These are phyloP conservation scores for Baronia brevicornis DNA, from an alignment of 2,888 invertebrate species.

Conservation along the genomic window DNA sequence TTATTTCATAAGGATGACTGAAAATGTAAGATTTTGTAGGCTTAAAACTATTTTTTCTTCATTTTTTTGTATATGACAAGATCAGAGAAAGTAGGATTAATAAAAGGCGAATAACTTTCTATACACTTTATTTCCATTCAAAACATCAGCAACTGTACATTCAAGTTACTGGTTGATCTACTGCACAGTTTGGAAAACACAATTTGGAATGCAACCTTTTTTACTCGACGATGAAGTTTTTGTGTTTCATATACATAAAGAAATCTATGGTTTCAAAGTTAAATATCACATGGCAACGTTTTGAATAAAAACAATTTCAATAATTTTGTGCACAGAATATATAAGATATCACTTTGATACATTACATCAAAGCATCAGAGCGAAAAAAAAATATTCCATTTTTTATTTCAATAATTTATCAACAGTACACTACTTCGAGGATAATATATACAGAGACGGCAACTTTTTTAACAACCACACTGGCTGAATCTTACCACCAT, in stretches of 20 bases:
- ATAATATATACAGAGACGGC: slow-evolving; percentile 56
- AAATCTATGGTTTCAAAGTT: slow-evolving; percentile 21
- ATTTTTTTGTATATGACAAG: too few species aligned
- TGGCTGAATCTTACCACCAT: slow-evolving; percentile 26
- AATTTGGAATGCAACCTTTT: slow-evolving; percentile 62
- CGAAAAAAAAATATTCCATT: slow-evolving; percentile 35
- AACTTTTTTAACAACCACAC: slow-evolving; percentile 30
- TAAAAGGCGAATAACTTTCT: slow-evolving; percentile 46
- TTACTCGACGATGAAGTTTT: slow-evolving; percentile 12
- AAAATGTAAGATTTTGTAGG: too few species aligned
- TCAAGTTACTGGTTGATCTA: slow-evolving; percentile 31
- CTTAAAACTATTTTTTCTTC: too few species aligned
- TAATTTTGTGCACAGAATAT: slow-evolving; percentile 46
- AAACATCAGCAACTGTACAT: slow-evolving; percentile 65
- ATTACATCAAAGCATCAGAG: slow-evolving; percentile 36
- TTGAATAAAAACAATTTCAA: slow-evolving; percentile 33
- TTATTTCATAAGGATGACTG: too few species aligned
- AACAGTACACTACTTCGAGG: slow-evolving; percentile 26
- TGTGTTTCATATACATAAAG: slow-evolving; percentile 14
- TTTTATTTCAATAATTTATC: slow-evolving; percentile 38
- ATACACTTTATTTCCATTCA: slow-evolving; percentile 66
- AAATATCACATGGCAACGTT: slow-evolving; percentile 16
- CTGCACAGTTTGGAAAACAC: slow-evolving; percentile 19
- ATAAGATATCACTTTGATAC: slow-evolving; percentile 26
- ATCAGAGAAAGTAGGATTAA: too few species aligned